Evolutionary conservation across 2,113 vertebrate genomes (phyloP).

Genomic region (Chionodraco myersi): DNA sequence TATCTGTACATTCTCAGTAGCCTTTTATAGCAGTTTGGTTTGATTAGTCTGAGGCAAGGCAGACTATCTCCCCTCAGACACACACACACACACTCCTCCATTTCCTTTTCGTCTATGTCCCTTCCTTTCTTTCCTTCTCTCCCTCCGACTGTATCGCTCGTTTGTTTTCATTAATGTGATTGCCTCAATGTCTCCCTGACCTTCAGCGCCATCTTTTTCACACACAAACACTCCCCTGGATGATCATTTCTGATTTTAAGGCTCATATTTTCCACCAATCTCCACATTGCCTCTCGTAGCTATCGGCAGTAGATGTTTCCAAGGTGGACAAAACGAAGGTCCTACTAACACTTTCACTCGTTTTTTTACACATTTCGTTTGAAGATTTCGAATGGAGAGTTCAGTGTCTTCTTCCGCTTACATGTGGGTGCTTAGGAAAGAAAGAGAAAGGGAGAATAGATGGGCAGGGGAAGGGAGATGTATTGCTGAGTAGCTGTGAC

Average conservation of each 20-base stretch:
- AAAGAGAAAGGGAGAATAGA: constrained; percentile 23
- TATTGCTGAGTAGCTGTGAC: constrained; percentile 70
- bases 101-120: constrained; percentile 45
- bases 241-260: constrained; percentile 71
- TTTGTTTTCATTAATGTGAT: constrained; percentile 89
- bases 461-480: constrained; percentile 52
- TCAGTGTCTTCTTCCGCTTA: neutral
- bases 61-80: constrained; percentile 45
- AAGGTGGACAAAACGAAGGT: neutral
- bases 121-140: constrained; percentile 48
- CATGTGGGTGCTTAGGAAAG: constrained; percentile 7
- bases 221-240: constrained; percentile 57
- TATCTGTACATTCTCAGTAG: constrained; percentile 66
- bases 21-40: constrained; percentile 71
- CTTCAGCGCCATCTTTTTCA: constrained; percentile 79
- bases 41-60: constrained; percentile 77
- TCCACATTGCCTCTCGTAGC: constrained; percentile 10
- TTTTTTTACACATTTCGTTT: constrained; percentile 10
- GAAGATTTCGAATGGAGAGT: constrained; percentile 37
- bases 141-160: constrained; percentile 72
- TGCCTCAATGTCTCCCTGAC: constrained; percentile 83
- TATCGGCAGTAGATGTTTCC: constrained; percentile 15
- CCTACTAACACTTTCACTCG: constrained; percentile 22
- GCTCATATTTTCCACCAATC: constrained; percentile 58
- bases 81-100: constrained; percentile 7